A percentile compares a stretch with the other conserved stretches of the same genome.
Evolutionary conservation across 2,113 vertebrate genomes (phyloP).

Genomic region (Lynx canadensis): DNA sequence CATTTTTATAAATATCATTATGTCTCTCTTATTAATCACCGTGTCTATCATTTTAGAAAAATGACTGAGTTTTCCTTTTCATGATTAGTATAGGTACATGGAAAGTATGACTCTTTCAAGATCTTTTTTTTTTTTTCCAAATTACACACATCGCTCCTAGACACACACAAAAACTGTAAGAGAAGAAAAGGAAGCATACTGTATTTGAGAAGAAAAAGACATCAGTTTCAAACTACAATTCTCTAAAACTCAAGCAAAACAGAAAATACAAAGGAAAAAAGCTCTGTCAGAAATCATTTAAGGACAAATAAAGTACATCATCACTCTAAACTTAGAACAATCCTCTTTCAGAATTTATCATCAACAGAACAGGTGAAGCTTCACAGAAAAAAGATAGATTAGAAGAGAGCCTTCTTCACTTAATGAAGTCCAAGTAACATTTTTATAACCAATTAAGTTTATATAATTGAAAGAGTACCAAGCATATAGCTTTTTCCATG

Average conservation of each 20-base stretch:
- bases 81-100: not conserved
- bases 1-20: not conserved
- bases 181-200: not conserved
- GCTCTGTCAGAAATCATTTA: not conserved
- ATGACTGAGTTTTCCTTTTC: not conserved
- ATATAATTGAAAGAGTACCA: not conserved
- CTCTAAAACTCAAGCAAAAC: slow-evolving; percentile 30
- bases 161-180: not conserved
- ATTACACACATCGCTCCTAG: not conserved
- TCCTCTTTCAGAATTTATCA: not conserved
- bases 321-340: not conserved
- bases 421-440: not conserved
- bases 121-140: not conserved
- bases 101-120: not conserved
- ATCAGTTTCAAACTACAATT: slow-evolving; percentile 17
- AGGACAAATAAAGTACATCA: not conserved
- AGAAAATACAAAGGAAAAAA: slow-evolving; percentile 9
- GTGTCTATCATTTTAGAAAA: not conserved
- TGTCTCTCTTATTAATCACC: not conserved
- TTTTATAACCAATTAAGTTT: slow-evolving; percentile 15
- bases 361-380: not conserved
- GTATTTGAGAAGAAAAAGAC: not conserved
- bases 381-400: not conserved
- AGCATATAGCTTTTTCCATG: not conserved
- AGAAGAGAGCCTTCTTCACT: not conserved